phyloP scores from a whole-genome alignment of 2,888 invertebrate genomes.

The Congeria kusceri region DNA sequence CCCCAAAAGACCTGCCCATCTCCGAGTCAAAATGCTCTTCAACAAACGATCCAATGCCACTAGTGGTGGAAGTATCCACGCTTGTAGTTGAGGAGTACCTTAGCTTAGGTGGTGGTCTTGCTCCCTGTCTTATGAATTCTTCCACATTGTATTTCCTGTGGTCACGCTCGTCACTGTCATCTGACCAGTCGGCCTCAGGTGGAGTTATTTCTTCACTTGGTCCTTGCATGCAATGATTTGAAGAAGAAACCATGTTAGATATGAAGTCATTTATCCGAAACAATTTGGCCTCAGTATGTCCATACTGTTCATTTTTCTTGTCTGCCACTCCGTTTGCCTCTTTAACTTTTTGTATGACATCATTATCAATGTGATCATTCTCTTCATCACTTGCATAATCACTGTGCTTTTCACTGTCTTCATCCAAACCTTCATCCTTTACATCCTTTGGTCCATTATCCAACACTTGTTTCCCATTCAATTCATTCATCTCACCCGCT shows the following conservation, averaged over 20 bases:
- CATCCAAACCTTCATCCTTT: constrained; percentile 6
- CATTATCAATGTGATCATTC: constrained; percentile 31
- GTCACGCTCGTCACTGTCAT: constrained; percentile 54
- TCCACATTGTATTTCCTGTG: constrained; percentile 44
- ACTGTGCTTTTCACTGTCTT: constrained; percentile 6
- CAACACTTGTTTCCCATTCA: constrained; percentile 13
- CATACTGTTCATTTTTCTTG: constrained; percentile 4
- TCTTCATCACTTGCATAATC: constrained; percentile 38
- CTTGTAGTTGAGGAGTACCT: constrained; percentile 78
- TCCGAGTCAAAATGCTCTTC: constrained; percentile 72
- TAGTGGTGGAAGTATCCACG: constrained; percentile 81
- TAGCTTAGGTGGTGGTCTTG: constrained; percentile 55
- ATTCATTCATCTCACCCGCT: neutral
- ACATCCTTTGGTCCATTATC: neutral
- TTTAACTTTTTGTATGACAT: constrained; percentile 44
- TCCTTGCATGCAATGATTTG: neutral
- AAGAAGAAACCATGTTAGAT: constrained; percentile 23
- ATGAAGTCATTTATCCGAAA: constrained; percentile 44
- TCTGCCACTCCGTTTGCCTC: constrained; percentile 40
- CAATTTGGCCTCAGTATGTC: constrained; percentile 8
- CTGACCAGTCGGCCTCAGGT: constrained; percentile 49
- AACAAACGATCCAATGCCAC: constrained; percentile 79
- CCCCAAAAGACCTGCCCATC: constrained; percentile 58
- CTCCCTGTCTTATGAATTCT: constrained; percentile 41
- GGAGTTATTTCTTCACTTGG: constrained; percentile 29